Conservation (phyloP, 2,888 invertebrate genomes). For the Thereva unica region DNA sequence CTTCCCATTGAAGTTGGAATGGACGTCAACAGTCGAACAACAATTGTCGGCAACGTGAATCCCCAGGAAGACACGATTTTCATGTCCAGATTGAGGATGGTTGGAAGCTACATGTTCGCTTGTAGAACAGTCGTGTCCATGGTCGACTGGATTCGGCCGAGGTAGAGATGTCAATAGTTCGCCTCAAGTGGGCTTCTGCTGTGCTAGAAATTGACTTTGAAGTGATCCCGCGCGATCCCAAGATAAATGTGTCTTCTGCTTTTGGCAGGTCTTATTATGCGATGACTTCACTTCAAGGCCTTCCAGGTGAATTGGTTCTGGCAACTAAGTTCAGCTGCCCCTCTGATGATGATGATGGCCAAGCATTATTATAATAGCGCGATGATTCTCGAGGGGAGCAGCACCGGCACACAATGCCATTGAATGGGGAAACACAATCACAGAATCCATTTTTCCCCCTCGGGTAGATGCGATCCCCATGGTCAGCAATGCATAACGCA, state of each 20-base stretch:
- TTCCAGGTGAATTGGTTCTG: slow-evolving; percentile 14
- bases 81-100: too few species aligned
- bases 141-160: too few species aligned
- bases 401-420: background rate
- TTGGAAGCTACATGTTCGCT: too few species aligned
- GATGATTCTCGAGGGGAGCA: background rate
- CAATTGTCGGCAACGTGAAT: too few species aligned
- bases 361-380: background rate
- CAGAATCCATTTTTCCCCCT: slow-evolving; percentile 20
- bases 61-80: too few species aligned
- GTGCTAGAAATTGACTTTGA: slow-evolving; percentile 25
- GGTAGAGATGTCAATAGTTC: background rate
- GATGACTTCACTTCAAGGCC: slow-evolving; percentile 3
- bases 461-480: slow-evolving; percentile 20
- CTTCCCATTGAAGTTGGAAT: too few species aligned
- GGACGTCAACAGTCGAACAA: too few species aligned
- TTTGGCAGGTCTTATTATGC: slow-evolving; percentile 4
- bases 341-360: background rate
- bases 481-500: slow-evolving; percentile 9
- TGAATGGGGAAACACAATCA: slow-evolving; percentile 22
- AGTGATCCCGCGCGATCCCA: slow-evolving; percentile 17
- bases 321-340: background rate
- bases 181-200: slow-evolving; percentile 4
- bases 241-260: slow-evolving; percentile 22
- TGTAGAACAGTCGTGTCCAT: too few species aligned